These are phyloP conservation scores for Sebastes goodei DNA, from an alignment of 2,797 vertebrate genomes.

Conservation along the genomic window DNA sequence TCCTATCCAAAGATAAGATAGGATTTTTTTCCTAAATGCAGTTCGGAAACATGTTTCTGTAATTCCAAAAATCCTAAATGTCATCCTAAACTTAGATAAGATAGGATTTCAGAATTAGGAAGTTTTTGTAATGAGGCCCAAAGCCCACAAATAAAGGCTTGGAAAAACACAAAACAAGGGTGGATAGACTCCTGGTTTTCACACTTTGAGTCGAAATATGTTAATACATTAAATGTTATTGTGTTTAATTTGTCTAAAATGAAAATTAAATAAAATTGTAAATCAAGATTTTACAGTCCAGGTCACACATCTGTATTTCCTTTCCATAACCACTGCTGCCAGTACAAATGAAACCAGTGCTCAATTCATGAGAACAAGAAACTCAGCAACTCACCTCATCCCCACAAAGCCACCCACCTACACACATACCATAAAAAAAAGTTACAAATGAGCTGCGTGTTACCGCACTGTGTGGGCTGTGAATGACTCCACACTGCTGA, in stretches of 20 bases:
- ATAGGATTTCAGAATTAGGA: too few species aligned
- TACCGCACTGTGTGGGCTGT: constrained; percentile 54
- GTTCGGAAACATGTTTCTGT: too few species aligned
- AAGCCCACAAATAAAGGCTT: too few species aligned
- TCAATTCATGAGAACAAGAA: constrained; percentile 20
- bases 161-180: too few species aligned
- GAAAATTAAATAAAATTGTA: not conserved
- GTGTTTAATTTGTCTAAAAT: too few species aligned
- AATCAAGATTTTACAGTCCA: not conserved
- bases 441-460: constrained; percentile 41
- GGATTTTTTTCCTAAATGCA: too few species aligned
- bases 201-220: not conserved
- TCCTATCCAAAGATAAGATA: too few species aligned
- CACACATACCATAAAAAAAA: constrained; percentile 37
- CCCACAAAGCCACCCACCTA: constrained; percentile 35
- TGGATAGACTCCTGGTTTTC: too few species aligned
- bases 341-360: constrained; percentile 19
- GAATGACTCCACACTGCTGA: constrained; percentile 59
- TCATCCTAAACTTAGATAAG: too few species aligned
- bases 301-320: not conserved
- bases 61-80: too few species aligned
- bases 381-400: constrained; percentile 6
- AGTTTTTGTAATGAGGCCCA: too few species aligned
- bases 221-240: not conserved
- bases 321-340: constrained; percentile 13